These are phyloP conservation scores for Hyphantria cunea DNA, from an alignment of 1,140 invertebrate species.

Conservation along the genomic window DNA sequence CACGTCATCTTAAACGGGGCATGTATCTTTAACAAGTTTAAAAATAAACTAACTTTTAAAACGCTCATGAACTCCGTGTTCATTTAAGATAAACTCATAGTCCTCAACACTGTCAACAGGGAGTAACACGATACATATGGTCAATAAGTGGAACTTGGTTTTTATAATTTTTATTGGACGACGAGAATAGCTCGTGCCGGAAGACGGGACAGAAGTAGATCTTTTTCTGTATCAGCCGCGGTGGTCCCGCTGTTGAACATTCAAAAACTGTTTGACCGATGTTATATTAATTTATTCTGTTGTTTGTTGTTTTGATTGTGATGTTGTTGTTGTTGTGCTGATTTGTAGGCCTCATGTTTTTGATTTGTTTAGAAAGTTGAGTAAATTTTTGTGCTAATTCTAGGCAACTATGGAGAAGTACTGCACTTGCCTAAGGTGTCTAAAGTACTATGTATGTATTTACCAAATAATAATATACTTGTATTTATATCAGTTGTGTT, in stretches of 20 bases:
- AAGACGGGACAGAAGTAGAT: slow-evolving; percentile 52
- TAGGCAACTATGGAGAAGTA: no score
- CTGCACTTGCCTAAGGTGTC: no score
- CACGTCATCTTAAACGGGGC: no score
- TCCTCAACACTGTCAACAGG: slow-evolving; percentile 40
- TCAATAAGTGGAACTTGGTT: slow-evolving; percentile 53
- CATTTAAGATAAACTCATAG: not conserved
- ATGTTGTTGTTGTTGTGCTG: not conserved
- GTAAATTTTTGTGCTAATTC: no score
- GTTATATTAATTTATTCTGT: not conserved
- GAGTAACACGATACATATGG: slow-evolving; percentile 55
- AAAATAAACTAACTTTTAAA: not conserved
- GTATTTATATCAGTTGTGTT: no score
- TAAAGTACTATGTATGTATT: no score
- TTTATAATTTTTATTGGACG: slow-evolving; percentile 42
- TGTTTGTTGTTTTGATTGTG: slow-evolving; percentile 1
- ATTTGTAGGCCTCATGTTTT: no score
- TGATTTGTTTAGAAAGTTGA: no score
- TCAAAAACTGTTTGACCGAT: slow-evolving; percentile 10
- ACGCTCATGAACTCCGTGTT: not conserved
- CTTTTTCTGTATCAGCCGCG: slow-evolving; percentile 59
- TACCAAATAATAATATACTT: no score
- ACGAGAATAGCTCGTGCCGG: slow-evolving; percentile 57
- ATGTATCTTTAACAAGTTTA: no score
- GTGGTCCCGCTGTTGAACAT: slow-evolving; percentile 41